Evolutionary conservation across 1,140 invertebrate genomes (phyloP).

Genomic region (Octopus bimaculoides): DNA sequence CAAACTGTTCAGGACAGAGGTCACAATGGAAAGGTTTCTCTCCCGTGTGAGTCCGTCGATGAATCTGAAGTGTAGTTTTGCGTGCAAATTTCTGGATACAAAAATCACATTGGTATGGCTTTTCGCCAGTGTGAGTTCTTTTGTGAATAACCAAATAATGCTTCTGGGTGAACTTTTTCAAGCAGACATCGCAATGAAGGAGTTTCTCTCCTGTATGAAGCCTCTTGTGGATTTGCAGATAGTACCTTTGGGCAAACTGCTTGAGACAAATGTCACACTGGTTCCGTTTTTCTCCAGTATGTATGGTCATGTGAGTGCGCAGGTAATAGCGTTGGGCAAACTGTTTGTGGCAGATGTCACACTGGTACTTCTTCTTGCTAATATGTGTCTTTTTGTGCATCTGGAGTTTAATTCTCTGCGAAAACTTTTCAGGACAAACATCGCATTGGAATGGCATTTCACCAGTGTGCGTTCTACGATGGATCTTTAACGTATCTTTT

Average conservation of each 20-base stretch:
- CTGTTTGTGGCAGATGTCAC: conserved; percentile 31
- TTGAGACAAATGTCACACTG: conserved; percentile 15
- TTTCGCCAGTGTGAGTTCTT: conserved; percentile 65
- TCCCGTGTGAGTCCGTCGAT: conserved; percentile 46
- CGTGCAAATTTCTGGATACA: conserved; percentile 67
- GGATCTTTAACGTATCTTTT: conserved; percentile 14
- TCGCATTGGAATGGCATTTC: conserved; percentile 92
- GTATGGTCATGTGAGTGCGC: conserved; percentile 10
- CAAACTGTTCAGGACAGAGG: conserved; percentile 74
- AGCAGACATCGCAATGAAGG: conserved; percentile 52
- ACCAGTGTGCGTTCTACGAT: conserved; percentile 80
- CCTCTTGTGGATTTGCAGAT: conserved; percentile 54
- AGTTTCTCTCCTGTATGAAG: conserved; percentile 51
- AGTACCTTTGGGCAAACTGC: conserved; percentile 29
- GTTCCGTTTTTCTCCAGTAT: conserved; percentile 13
- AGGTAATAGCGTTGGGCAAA: conserved; percentile 14
- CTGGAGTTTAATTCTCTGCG: conserved; percentile 66
- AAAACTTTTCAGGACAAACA: conserved; percentile 66
- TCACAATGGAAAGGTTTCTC: conserved; percentile 49
- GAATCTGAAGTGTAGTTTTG: conserved; percentile 80
- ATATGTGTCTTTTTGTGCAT: conserved; percentile 67
- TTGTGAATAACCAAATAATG: conserved; percentile 37
- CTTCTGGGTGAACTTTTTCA: conserved; percentile 54
- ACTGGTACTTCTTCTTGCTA: conserved; percentile 73
- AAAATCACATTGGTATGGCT: conserved; percentile 72